Evolutionary conservation across 2,888 invertebrate genomes (phyloP).

Genomic region (Lepidochrysops patricia): DNA sequence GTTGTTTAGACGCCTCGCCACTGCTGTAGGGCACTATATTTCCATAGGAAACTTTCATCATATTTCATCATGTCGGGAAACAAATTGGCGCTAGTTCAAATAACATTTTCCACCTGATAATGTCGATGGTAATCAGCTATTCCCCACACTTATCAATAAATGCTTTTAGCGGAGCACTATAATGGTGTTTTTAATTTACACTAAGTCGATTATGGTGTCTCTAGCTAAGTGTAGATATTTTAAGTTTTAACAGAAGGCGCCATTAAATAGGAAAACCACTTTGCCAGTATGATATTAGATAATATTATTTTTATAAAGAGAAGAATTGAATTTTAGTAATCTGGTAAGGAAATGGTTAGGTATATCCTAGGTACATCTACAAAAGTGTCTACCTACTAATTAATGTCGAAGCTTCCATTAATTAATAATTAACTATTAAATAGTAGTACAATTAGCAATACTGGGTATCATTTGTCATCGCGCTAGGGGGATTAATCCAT

Average conservation of each 20-base stretch:
- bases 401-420: background rate
- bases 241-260: no score
- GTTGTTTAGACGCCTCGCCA: no score
- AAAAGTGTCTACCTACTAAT: no score
- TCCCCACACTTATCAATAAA: slow-evolving; percentile 1
- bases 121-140: background rate
- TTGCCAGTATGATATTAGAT: background rate
- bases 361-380: no score
- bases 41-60: background rate
- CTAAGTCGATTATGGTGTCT: background rate
- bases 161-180: background rate
- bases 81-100: background rate
- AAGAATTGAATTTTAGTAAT: no score
- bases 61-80: background rate
- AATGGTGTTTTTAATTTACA: background rate
- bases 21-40: background rate
- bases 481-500: slow-evolving; percentile 11
- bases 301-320: no score
- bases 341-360: no score
- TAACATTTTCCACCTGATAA: background rate
- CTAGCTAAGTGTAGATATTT: no score
- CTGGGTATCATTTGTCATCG: background rate
- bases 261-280: background rate
- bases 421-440: background rate
- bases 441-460: background rate